These are phyloP conservation scores for Entelurus aequoreus DNA, from an alignment of 2,113 vertebrate genomes.

Conservation along the genomic window DNA sequence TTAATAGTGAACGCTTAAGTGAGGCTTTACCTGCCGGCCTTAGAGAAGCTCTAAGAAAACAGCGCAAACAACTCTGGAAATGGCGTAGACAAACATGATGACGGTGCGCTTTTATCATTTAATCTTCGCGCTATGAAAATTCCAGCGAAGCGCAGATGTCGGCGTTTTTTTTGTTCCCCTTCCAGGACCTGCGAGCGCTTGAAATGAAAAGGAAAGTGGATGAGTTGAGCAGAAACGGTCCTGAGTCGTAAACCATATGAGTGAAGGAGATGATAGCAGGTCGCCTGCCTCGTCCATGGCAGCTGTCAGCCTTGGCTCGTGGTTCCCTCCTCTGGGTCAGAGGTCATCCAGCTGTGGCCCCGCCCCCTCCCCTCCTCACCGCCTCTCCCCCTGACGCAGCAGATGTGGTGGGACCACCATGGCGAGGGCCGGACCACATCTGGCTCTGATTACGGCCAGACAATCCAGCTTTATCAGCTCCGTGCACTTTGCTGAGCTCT, in stretches of 20 bases:
- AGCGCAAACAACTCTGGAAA: conserved; percentile 3
- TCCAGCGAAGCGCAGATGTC: conserved; percentile 23
- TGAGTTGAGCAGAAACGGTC: conserved; percentile 9
- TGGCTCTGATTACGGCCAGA: conserved; percentile 74
- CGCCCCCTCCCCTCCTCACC: conserved; percentile 42
- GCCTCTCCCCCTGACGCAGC: conserved; percentile 57
- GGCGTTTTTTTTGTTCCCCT: background rate
- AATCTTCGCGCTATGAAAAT: conserved; percentile 17
- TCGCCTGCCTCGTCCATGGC: conserved; percentile 56
- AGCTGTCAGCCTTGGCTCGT: conserved; percentile 71
- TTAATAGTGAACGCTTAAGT: conserved; percentile 47
- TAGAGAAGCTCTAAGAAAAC: background rate
- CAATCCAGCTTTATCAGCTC: conserved; percentile 74
- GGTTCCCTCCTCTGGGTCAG: conserved; percentile 67
- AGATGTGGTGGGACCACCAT: conserved; percentile 72
- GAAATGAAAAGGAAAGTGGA: conserved; percentile 5
- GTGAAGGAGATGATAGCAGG: conserved; percentile 58
- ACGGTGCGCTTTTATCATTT: conserved; percentile 9
- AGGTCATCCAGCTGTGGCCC: conserved; percentile 75
- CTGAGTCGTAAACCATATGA: conserved; percentile 43
- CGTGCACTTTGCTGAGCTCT: conserved; percentile 59
- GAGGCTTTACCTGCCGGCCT: conserved; percentile 22
- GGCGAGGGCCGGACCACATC: conserved; percentile 71
- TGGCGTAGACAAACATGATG: background rate
- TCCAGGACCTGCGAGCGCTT: background rate